Conservation (phyloP, 2,888 invertebrate genomes). For the Sialis fuliginosa region DNA sequence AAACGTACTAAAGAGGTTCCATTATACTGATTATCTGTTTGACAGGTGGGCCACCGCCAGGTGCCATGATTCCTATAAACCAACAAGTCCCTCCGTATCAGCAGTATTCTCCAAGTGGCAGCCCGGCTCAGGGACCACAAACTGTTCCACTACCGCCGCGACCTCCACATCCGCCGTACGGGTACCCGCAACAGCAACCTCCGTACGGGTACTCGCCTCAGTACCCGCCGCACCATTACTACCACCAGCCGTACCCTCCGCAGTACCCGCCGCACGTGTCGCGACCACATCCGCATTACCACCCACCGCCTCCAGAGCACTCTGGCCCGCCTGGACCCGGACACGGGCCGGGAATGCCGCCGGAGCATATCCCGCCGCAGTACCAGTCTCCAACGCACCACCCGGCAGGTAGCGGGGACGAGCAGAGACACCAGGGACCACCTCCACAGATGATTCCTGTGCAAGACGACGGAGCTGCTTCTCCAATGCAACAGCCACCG, state of each 20-base stretch:
- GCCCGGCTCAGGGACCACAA: slow-evolving; percentile 22
- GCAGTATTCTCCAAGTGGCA: slow-evolving; percentile 17
- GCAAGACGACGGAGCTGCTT: not conserved
- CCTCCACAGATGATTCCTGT: not conserved
- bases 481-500: not conserved
- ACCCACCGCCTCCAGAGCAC: slow-evolving; percentile 16
- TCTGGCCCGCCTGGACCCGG: slow-evolving; percentile 10
- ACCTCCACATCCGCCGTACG: slow-evolving; percentile 33
- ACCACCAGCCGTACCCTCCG: slow-evolving; percentile 32
- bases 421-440: not conserved
- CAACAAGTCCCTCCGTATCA: slow-evolving; percentile 19
- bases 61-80: slow-evolving; percentile 24
- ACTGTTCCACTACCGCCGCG: slow-evolving; percentile 33
- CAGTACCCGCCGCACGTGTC: slow-evolving; percentile 35
- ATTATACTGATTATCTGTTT: too few species aligned
- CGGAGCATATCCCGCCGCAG: not conserved
- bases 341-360: not conserved
- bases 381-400: not conserved
- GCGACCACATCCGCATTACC: slow-evolving; percentile 25
- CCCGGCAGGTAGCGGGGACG: not conserved
- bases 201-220: slow-evolving; percentile 22
- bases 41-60: slow-evolving; percentile 17
- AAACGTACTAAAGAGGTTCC: too few species aligned
- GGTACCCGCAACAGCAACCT: slow-evolving; percentile 25
- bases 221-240: slow-evolving; percentile 30